Evolutionary conservation across 1,140 invertebrate genomes (phyloP), one percentile per base, ranked within the genome.

Genomic region (Bombus turneri): DNA sequence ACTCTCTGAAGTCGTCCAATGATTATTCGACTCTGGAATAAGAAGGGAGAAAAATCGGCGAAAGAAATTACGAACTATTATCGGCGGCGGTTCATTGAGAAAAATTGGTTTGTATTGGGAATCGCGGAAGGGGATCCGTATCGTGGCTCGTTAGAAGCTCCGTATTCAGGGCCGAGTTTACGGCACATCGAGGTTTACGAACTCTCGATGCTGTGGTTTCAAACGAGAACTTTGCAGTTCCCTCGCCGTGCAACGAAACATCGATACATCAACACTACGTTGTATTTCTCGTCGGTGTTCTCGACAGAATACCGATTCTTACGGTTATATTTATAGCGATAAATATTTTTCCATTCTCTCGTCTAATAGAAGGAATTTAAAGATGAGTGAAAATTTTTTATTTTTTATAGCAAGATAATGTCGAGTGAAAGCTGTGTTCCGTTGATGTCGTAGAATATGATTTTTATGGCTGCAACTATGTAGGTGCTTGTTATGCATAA

Each of bases 51-150:
- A 41, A 37, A 69, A 69, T 43, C 41, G 37, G 53, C 80, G 73
- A 84, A 88, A 87, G 81, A 88, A 88, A 88, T 88, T 75, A 66
- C 86, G 0, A 74, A 62, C 69, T 43, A 81, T 73, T 74, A 81
- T 43, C 53, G 39, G 13, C 12, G 80, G n/a, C 0, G 39, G 43
- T 83, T 76, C 81, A 83, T 83, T 83, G 72, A 76, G 53, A 85
- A 85, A 73, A 80, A 85, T 80, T 72, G 66, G 62, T 78, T 31
- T 71, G 75, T 83, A 83, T 83, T 22, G 47, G 43, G 64, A 77
- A 77, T 77, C 31, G 53, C 53, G 83, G 72, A 79, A 62, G 74
- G 37, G 64, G 82, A 69, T 69, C 41, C 72, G 59, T 75, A 83
- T 74, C 72, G 81, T 66, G 73, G 62, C 74, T 83, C 64, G 74